phyloP scores from a whole-genome alignment of 1,140 invertebrate genomes.

The Pentalonia nigronervosa region DNA sequence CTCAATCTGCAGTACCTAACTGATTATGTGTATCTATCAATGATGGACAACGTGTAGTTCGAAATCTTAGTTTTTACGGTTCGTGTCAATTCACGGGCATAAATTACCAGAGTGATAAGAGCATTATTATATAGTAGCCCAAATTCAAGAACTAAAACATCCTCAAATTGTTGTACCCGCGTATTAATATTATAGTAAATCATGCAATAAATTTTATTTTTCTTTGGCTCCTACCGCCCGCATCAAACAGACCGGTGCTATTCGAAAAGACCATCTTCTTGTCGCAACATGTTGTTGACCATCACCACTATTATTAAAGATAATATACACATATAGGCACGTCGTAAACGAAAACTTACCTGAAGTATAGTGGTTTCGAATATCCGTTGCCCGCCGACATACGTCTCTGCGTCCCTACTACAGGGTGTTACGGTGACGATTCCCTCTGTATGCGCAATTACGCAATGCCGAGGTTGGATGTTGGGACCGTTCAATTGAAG shows the following conservation, averaged over 20 bases:
- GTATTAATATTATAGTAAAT: background rate
- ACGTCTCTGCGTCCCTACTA: constrained; percentile 90
- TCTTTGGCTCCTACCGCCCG: background rate
- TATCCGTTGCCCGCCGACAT: constrained; percentile 90
- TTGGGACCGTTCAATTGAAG: constrained; percentile 66
- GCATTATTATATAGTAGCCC: background rate
- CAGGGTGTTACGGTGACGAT: constrained; percentile 94
- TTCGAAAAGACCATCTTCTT: background rate
- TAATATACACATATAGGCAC: background rate
- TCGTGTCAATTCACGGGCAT: background rate
- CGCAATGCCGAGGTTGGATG: constrained; percentile 87
- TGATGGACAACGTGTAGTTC: background rate
- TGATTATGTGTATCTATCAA: background rate
- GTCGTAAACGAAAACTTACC: constrained; percentile 65
- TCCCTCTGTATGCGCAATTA: constrained; percentile 88
- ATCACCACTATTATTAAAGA: background rate
- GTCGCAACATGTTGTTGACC: background rate
- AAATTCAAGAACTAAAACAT: background rate
- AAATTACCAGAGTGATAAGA: background rate
- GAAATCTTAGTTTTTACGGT: background rate
- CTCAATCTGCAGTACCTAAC: background rate
- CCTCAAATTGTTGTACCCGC: no score
- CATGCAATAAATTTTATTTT: background rate
- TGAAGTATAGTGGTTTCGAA: constrained; percentile 91
- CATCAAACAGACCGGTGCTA: background rate